These are phyloP conservation scores for Turritopsis dohrnii DNA, from an alignment of 30 jellyfish, hydroid and myxozoan species.

Conservation along the genomic window DNA sequence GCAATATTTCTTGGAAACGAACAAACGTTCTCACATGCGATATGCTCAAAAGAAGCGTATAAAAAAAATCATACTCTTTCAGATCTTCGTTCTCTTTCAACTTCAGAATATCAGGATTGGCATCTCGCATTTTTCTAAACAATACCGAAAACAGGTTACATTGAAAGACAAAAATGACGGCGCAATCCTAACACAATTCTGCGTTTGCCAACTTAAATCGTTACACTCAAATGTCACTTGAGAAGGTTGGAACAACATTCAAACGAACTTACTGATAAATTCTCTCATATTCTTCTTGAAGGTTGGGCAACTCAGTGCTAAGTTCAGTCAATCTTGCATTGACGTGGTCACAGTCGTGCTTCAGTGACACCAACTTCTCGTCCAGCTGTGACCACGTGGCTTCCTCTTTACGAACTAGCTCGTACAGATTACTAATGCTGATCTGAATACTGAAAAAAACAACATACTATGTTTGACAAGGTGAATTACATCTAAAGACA, in stretches of 20 bases:
- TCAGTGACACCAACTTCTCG: conserved; percentile 8
- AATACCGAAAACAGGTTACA: too few species aligned
- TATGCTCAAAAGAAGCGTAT: too few species aligned
- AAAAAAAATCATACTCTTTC: background rate
- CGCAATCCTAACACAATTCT: too few species aligned
- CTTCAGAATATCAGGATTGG: background rate
- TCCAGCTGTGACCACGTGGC: conserved; percentile 31
- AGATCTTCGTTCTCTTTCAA: conserved; percentile 12
- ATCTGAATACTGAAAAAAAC: conserved; percentile 3
- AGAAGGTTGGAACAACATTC: too few species aligned
- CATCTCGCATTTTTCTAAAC: conserved; percentile 7
- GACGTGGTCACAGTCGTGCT: conserved; percentile 25
- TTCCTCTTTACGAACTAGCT: conserved; percentile 16
- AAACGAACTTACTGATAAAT: conserved; percentile 7
- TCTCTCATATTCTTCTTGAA: conserved; percentile 31
- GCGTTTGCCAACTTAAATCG: too few species aligned
- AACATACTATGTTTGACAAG: too few species aligned
- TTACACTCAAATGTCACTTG: background rate
- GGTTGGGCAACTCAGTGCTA: conserved; percentile 30
- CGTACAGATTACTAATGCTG: conserved; percentile 9
- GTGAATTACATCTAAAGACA: too few species aligned
- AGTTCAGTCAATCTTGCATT: conserved; percentile 30
- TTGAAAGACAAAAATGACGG: background rate
- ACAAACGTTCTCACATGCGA: too few species aligned
- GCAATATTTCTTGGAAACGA: too few species aligned